Evolutionary conservation across 2,888 invertebrate species (phyloP).

Genomic region (Dynastes grantii): DNA sequence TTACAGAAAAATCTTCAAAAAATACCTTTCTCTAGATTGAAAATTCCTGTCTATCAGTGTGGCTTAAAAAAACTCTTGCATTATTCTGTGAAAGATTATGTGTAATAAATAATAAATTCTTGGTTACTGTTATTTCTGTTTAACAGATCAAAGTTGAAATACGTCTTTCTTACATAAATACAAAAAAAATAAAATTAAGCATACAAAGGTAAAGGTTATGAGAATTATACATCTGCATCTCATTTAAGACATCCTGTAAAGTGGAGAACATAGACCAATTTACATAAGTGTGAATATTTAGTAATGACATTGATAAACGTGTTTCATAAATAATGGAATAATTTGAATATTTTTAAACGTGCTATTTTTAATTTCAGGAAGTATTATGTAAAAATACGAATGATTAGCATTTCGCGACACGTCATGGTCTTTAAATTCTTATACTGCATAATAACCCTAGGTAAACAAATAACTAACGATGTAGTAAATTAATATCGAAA

Average conservation of each 20-base stretch:
- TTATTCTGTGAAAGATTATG: not conserved
- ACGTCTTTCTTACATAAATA: too few species aligned
- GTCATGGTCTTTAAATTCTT: conserved; percentile 17
- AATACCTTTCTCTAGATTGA: too few species aligned
- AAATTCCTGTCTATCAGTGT: too few species aligned
- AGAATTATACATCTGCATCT: not conserved
- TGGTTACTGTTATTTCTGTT: not conserved
- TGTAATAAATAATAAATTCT: too few species aligned
- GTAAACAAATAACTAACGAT: conserved; percentile 1
- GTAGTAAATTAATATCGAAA: not conserved
- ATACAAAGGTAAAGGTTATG: conserved; percentile 27
- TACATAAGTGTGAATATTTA: conserved; percentile 11
- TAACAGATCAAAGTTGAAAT: too few species aligned
- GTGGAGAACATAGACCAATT: not conserved
- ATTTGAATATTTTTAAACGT: conserved; percentile 35
- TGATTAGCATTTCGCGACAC: conserved; percentile 16
- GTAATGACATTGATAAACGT: conserved; percentile 34
- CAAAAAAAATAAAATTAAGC: too few species aligned
- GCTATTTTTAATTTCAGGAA: conserved; percentile 40
- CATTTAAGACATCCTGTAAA: not conserved
- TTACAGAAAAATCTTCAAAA: too few species aligned
- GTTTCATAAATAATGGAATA: conserved; percentile 26
- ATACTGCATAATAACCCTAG: not conserved
- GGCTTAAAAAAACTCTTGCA: not conserved
- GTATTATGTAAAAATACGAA: conserved; percentile 36